Base-by-base conservation (phyloP, 2,797 vertebrate species). In the Sebastes cheni region DNA sequence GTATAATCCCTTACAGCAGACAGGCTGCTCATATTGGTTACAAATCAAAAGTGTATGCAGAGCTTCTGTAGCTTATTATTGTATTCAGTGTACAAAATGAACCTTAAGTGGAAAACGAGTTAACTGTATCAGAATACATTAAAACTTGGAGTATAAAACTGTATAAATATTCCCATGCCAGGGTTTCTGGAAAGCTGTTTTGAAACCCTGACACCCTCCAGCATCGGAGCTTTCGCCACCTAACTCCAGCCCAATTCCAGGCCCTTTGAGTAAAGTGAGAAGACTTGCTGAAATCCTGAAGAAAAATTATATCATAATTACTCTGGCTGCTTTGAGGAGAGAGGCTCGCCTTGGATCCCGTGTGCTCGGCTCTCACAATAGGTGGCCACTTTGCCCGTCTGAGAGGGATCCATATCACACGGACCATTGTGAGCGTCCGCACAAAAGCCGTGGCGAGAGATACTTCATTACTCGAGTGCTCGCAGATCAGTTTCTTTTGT, bases 291-390 rank as follows among this genome's bases (percentile, higher is more conserved):
- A 93, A 94, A 94, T 90, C 88, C 79, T 67, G 84, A 75, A 74
- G 89, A 91, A 94, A 94, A 93, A 86, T 91, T 92, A 93, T 93
- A 93, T 94, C 89, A 95, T 94, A 95, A 95, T 94, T 91, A 86
- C 90, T 68, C 27, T 6, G 71, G 58, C 55, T 2, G 72, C 91
- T 91, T 79, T 88, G 87, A 92, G 73, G 42, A 66, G 46, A 67
- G 73, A 77, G 77, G 73, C 74, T 74, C 22, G 14, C 64, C 75
- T 82, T 4, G 4, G 72, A 82, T 86, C 78, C 88, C 39, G 66
- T 66, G 14, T 69, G 76, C 77, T 81, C 56, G 32, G 68, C 75
- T 83, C 81, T 69, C 83, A 91, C 91, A 93, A 93, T 89, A 84
- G 90, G 42, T 25, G 79, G 73, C 85, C 90, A 90, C 88, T 93